Evolutionary conservation across 2,113 vertebrate genomes (phyloP), one percentile per base, ranked within the genome.

Genomic region (Paedocypris sp.): DNA sequence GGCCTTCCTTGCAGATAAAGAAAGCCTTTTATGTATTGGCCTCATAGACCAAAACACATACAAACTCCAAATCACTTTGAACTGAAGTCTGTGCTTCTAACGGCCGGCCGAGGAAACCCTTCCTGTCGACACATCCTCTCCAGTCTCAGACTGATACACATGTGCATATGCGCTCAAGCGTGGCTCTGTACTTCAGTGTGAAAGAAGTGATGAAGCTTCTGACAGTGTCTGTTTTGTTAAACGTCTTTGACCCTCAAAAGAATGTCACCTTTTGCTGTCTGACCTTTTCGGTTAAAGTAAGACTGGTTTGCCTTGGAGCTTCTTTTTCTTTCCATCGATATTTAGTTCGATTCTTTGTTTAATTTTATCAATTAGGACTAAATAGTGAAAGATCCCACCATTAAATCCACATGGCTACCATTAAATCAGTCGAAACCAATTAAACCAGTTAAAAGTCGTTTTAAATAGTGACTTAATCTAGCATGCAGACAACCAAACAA

Each of bases 1-100:
- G 74, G 78, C 68, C 76, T 74, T 73, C 75, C 45, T 63, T 73
- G 77, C 71, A 68, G 81, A 85, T 84, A 80, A 81, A 79, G 78
- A 67, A 59, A 62, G 66, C 79, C 77, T 81, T 83, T 84, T 78
- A 80, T 82, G 79, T 80, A 71, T 70, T 76, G 66, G 62, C 67
- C 73, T 65, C 51, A 15, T 59, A 68, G 73, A 78, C 74, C 47
- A 60, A 71, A 76, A 76, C 69, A 71, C 10, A 69, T 72, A 78
- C 76, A 56, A 66, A 71, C 52, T 36, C 63, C 39, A 59, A 15
- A 22, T 68, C 57, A 68, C 69, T 81, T 83, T 85, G 71, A 86
- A 79, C 75, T 70, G 48, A 60, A 64, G 46, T 15, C 54, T 29
- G 42, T 20, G 11, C 29, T 38, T 36, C 41, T 52, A 10, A 20